Percentiles rank a stretch among this genome's conserved stretches.
phyloP scores from a whole-genome alignment of 2,888 invertebrate species.

The Mythimna vitellina region DNA sequence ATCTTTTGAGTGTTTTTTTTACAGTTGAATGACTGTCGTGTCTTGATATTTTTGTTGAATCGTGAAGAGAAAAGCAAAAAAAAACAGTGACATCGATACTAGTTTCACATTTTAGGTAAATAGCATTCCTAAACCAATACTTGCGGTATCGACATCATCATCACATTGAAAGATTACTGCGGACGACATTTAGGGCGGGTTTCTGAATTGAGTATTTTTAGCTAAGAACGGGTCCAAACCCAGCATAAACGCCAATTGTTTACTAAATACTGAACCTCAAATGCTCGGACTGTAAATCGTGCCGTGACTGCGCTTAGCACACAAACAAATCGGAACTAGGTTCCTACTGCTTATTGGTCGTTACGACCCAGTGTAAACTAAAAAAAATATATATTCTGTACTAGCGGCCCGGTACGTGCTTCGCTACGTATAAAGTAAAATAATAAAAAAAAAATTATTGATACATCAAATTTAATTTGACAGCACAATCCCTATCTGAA shows the following conservation, averaged over 20 bases:
- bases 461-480: too few relatives aligned
- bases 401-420: too few relatives aligned
- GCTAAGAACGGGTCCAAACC: too few relatives aligned
- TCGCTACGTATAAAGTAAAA: too few relatives aligned
- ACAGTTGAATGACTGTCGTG: background rate
- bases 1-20: background rate
- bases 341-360: background rate
- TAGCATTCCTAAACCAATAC: too few relatives aligned
- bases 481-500: too few relatives aligned
- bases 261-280: too few relatives aligned
- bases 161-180: background rate
- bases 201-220: too few relatives aligned
- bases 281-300: too few relatives aligned
- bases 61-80: background rate
- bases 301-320: background rate
- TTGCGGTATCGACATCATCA: background rate
- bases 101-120: too few relatives aligned
- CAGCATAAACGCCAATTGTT: too few relatives aligned
- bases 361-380: background rate
- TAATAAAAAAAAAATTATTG: too few relatives aligned
- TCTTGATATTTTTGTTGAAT: background rate
- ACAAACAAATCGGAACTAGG: background rate
- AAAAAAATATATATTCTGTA: slow-evolving; percentile 2
- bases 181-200: background rate
- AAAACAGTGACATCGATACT: background rate